Percentiles rank a stretch among this genome's conserved stretches.
Evolutionary conservation across 2,888 invertebrate genomes (phyloP).

Genomic region (Apantesis nais): DNA sequence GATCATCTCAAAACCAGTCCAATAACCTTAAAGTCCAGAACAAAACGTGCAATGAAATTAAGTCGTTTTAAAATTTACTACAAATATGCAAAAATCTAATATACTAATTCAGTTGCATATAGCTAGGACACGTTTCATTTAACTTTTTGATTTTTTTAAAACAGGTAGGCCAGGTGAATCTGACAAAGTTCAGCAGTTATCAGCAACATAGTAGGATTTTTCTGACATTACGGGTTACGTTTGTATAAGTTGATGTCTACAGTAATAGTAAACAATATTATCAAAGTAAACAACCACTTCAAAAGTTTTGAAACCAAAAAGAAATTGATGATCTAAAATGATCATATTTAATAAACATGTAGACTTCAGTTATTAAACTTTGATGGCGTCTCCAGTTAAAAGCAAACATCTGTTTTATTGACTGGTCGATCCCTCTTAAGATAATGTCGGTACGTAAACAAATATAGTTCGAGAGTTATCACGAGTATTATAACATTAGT

Average conservation of each 20-base stretch:
- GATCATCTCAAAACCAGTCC: constrained; percentile 77
- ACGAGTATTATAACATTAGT: constrained; percentile 60
- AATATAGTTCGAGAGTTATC: constrained; percentile 65
- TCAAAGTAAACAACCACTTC: background rate
- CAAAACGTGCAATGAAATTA: constrained; percentile 44
- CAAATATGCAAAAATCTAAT: constrained; percentile 14
- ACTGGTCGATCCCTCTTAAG: constrained; percentile 51
- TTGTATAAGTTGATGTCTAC: background rate
- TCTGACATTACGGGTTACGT: background rate
- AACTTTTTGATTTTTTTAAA: constrained; percentile 17
- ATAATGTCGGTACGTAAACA: constrained; percentile 58
- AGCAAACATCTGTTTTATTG: constrained; percentile 65
- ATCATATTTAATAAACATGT: background rate
- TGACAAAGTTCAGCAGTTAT: background rate
- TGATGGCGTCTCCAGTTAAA: constrained; percentile 45
- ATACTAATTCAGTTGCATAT: constrained; percentile 5
- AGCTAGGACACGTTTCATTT: constrained; percentile 16
- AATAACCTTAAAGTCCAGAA: constrained; percentile 60
- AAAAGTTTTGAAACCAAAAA: background rate
- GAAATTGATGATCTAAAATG: background rate
- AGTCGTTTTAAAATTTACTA: constrained; percentile 27
- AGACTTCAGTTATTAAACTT: constrained; percentile 9
- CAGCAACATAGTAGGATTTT: background rate
- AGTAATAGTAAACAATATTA: constrained; percentile 1
- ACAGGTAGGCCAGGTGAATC: constrained; percentile 12